phyloP scores from a whole-genome alignment of 1,140 invertebrate species.

The Bursaphelenchus mucronatus region DNA sequence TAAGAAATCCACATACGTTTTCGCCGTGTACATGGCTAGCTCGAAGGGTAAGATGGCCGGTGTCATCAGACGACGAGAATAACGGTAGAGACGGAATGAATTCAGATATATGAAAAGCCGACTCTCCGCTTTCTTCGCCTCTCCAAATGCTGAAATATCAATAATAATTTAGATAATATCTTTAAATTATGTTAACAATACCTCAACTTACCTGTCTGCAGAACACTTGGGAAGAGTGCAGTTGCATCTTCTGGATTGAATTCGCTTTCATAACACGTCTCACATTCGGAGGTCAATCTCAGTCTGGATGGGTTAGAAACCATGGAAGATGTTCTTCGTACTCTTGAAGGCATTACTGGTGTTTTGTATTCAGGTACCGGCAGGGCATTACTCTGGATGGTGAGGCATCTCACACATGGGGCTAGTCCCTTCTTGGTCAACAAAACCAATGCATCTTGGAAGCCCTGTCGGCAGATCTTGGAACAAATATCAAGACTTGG shows the following conservation, averaged over 20 bases:
- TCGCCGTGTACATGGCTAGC: constrained; percentile 40
- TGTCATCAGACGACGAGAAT: constrained; percentile 34
- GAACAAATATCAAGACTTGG: constrained; percentile 82
- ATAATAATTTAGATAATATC: not conserved
- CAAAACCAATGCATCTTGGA: constrained; percentile 88
- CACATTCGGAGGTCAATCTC: constrained; percentile 51
- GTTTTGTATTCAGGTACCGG: constrained; percentile 14
- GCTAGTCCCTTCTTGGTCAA: constrained; percentile 74
- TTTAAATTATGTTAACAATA: not conserved
- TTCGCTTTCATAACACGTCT: constrained; percentile 45
- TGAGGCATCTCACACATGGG: constrained; percentile 54
- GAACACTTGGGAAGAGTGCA: constrained; percentile 39
- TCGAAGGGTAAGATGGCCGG: constrained; percentile 50
- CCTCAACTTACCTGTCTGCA: constrained; percentile 39
- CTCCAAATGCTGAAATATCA: constrained; percentile 37
- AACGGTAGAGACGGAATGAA: constrained; percentile 44
- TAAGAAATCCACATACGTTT: constrained; percentile 35
- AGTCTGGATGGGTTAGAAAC: constrained; percentile 26
- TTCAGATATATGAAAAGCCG: constrained; percentile 43
- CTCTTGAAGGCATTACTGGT: not conserved
- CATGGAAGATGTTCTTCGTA: not conserved
- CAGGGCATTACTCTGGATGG: constrained; percentile 45
- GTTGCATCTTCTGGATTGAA: constrained; percentile 24
- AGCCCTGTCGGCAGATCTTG: constrained; percentile 94
- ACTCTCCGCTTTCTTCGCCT: constrained; percentile 36